Evolutionary conservation across 2,888 invertebrate species (phyloP).

Genomic region (Ecliptopera silaceata): DNA sequence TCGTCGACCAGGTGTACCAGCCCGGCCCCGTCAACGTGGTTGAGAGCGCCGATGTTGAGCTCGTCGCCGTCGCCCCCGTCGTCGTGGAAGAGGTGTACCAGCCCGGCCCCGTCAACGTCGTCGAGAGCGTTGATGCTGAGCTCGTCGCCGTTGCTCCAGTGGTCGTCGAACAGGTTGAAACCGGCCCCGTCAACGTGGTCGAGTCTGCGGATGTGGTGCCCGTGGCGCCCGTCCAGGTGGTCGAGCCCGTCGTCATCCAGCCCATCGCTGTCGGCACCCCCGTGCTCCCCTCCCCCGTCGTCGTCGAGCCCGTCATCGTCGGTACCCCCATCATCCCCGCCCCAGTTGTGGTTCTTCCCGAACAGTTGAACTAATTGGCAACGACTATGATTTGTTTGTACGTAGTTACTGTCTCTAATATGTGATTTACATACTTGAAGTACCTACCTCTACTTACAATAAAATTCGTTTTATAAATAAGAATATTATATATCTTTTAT

Average conservation of each 20-base stretch:
- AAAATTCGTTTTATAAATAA: too few species aligned
- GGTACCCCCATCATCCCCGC: conserved; percentile 28
- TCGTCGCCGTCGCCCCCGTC: conserved; percentile 9
- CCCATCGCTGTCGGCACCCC: conserved; percentile 34
- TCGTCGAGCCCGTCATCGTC: conserved; percentile 23
- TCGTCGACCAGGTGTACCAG: conserved; percentile 24
- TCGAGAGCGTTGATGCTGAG: conserved; percentile 2
- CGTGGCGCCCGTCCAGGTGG: background rate
- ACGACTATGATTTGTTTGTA: background rate
- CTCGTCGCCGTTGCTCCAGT: conserved; percentile 14
- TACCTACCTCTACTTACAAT: background rate
- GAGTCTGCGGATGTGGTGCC: conserved; percentile 20
- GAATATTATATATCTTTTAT: too few species aligned
- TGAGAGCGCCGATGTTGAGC: conserved; percentile 23
- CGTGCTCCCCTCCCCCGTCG: conserved; percentile 3
- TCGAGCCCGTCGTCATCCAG: conserved; percentile 7
- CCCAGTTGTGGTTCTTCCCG: conserved; percentile 27
- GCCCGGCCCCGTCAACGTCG: background rate
- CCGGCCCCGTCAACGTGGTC: conserved; percentile 21
- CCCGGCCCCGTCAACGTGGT: conserved; percentile 23
- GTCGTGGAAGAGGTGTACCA: background rate
- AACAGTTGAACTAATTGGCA: conserved; percentile 19
- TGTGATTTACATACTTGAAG: background rate
- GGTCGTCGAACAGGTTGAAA: conserved; percentile 23
- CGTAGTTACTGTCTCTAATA: background rate